Evolutionary conservation across 2,797 vertebrate species (phyloP).

Genomic region (Siniperca undulata): DNA sequence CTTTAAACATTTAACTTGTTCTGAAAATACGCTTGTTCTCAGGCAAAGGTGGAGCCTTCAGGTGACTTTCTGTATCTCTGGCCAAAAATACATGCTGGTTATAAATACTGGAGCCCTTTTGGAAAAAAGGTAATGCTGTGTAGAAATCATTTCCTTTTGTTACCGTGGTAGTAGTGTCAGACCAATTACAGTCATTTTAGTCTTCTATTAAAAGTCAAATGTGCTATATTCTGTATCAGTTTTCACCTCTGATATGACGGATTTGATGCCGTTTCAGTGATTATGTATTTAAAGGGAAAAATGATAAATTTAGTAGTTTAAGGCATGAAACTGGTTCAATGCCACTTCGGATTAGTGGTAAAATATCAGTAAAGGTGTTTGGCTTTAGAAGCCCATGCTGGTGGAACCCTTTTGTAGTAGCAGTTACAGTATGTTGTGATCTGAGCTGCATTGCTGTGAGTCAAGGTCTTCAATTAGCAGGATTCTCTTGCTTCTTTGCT

Average conservation of each 20-base stretch:
- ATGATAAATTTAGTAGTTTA: neutral
- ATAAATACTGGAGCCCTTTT: constrained; percentile 18
- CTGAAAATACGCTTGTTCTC: constrained; percentile 35
- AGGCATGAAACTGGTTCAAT: neutral
- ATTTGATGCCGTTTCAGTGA: neutral
- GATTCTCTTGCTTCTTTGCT: constrained; percentile 54
- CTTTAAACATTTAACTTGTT: constrained; percentile 52
- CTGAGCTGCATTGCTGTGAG: constrained; percentile 23
- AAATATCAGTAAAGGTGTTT: neutral
- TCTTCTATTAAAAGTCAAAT: neutral
- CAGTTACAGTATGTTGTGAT: constrained; percentile 37
- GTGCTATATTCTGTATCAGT: neutral
- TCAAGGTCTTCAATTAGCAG: constrained; percentile 62
- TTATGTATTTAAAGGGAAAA: neutral
- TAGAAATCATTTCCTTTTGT: neutral
- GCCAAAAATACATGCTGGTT: constrained; percentile 13
- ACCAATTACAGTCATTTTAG: constrained; percentile 1
- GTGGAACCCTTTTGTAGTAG: constrained; percentile 38
- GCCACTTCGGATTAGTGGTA: neutral
- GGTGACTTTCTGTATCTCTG: constrained; percentile 24
- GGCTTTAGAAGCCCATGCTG: constrained; percentile 10
- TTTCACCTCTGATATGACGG: neutral
- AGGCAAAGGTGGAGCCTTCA: constrained; percentile 26
- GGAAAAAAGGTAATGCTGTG: neutral
- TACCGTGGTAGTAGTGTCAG: neutral